Evolutionary conservation across 2,797 vertebrate genomes (phyloP), one percentile per base, ranked within the genome.

Genomic region (Pipistrellus pipistrellus): DNA sequence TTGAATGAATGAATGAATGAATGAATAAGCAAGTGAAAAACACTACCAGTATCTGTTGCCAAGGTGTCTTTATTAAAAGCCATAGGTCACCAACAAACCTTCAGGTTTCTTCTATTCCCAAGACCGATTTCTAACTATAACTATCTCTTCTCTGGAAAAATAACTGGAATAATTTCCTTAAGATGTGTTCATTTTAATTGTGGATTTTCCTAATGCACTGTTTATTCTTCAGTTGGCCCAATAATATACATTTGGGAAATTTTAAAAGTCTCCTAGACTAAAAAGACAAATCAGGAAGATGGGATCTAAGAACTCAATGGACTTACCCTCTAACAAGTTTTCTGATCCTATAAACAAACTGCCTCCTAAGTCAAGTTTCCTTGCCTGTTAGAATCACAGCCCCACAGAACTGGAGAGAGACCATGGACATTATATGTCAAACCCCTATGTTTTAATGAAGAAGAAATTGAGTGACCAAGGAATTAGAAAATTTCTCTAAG

Each of bases 121-220:
- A 69, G 20, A 81, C n/a, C 11, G 25, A 57, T 75, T 14, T 57
- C 38, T 64, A 57, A 30, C 21, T 44, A 41, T 41, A 38, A 38
- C 38, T 73, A 12, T 59, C 18, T 88, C 55, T 72, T 69, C 72
- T 93, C 72, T 88, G 59, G 18, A 76, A 81, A 95, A 90, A 11
- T 81, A 10, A 66, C 17, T 72, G 30, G 17, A 83, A 55, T 83
- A 0, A 75, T 84, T 71, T 86, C 55, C 21, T 83, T 78, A 51
- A 55, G 25, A 48, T 94, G 18, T 51, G 7, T 44, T 83, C 18
- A 77, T 84, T 91, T 76, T 83, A 27, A 80, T 2, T 88, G 21
- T 59, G 9, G 21, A 51, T 51, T 77, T 85, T 48, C 38, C 11
- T 78, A 55, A 75, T 44, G 13, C 1, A 48, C 1, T 83, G 9